These are phyloP conservation scores for Bungarus multicinctus DNA, from an alignment of 2,113 vertebrate genomes.

Conservation along the genomic window DNA sequence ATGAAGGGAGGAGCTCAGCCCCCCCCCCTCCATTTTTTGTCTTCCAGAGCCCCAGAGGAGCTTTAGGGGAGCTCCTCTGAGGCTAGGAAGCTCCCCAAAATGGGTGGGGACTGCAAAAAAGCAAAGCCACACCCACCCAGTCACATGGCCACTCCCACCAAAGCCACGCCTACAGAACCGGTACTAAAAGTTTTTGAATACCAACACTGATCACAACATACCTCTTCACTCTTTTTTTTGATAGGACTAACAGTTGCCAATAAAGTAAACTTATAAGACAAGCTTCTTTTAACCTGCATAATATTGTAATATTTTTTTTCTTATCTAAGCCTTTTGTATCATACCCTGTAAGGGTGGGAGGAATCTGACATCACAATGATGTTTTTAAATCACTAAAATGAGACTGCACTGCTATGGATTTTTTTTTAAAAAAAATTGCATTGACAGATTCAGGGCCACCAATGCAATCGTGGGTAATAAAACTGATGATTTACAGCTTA, in stretches of 20 bases:
- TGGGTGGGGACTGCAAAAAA: too few species aligned
- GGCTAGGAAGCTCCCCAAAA: too few species aligned
- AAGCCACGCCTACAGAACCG: too few species aligned
- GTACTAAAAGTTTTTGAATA: too few species aligned
- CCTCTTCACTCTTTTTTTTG: background rate
- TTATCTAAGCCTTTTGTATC: slow-evolving; percentile 12
- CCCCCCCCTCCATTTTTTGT: too few species aligned
- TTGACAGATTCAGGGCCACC: slow-evolving; percentile 26
- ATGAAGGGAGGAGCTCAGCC: too few species aligned
- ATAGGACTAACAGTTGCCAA: background rate
- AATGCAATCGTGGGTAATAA: slow-evolving; percentile 37
- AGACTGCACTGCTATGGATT: slow-evolving; percentile 43
- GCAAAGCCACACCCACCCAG: too few species aligned
- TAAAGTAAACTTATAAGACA: background rate
- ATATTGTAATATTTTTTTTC: background rate
- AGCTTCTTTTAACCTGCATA: background rate
- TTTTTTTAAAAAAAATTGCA: background rate
- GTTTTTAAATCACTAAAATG: slow-evolving; percentile 51
- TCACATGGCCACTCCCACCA: too few species aligned
- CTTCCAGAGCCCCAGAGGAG: too few species aligned
- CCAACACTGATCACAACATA: too few species aligned
- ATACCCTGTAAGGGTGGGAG: background rate
- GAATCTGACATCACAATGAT: slow-evolving; percentile 39
- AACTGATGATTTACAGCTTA: slow-evolving; percentile 42
- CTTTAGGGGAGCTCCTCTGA: too few species aligned